These are phyloP conservation scores for Scarus forsteni DNA, from an alignment of 2,797 vertebrate genomes.

Conservation along the genomic window DNA sequence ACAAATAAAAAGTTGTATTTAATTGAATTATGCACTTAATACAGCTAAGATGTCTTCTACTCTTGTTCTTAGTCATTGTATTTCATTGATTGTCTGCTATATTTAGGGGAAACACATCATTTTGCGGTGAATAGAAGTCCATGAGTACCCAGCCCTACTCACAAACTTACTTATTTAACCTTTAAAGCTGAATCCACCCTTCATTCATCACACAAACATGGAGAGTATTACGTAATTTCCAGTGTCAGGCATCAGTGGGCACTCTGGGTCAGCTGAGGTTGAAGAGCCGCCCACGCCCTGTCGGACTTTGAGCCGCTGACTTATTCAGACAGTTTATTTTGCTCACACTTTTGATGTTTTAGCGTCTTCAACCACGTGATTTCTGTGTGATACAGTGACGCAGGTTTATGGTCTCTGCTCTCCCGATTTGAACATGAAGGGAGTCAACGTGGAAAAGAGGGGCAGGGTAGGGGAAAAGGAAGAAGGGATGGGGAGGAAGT, in stretches of 20 bases:
- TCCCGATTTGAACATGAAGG: slow-evolving; percentile 1
- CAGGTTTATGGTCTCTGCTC: background rate
- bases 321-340: slow-evolving; percentile 31
- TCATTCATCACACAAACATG: background rate
- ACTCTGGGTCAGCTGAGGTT: slow-evolving; percentile 28
- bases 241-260: slow-evolving; percentile 7
- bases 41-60: too few species aligned
- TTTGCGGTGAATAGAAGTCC: background rate
- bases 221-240: slow-evolving; percentile 9
- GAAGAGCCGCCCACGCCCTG: slow-evolving; percentile 37
- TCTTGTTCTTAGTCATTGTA: too few species aligned
- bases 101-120: too few species aligned
- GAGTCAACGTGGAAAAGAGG: background rate
- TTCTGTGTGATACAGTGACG: slow-evolving; percentile 2
- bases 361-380: slow-evolving; percentile 10
- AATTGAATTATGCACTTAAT: too few species aligned
- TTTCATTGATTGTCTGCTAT: too few species aligned
- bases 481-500: slow-evolving; percentile 28
- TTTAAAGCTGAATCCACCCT: slow-evolving; percentile 15
- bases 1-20: too few species aligned
- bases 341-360: slow-evolving; percentile 10
- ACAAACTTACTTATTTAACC: slow-evolving; percentile 8
- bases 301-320: slow-evolving; percentile 31
- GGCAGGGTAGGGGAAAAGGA: background rate
- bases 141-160: background rate